phyloP scores from a whole-genome alignment of 2,888 invertebrate genomes.

The Smittia aterrima region DNA sequence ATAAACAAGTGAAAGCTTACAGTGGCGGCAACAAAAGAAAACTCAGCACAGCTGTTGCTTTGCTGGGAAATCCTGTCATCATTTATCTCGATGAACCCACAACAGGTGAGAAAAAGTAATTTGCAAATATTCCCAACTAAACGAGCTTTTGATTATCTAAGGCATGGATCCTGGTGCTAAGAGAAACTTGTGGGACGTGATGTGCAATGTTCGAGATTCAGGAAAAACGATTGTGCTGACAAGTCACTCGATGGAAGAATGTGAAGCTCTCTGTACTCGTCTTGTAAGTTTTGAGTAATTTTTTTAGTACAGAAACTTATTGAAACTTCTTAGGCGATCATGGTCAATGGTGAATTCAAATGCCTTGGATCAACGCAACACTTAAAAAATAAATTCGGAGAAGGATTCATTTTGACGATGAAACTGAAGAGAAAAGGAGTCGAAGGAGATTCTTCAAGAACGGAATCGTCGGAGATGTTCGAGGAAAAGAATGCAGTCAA shows the following conservation, averaged over 20 bases:
- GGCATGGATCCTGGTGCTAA: slow-evolving; percentile 77
- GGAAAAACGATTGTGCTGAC: slow-evolving; percentile 78
- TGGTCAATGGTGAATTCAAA: slow-evolving; percentile 76
- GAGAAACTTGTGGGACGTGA: slow-evolving; percentile 75
- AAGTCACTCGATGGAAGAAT: slow-evolving; percentile 85
- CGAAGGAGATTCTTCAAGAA: not conserved
- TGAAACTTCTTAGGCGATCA: slow-evolving; percentile 56
- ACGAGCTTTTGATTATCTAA: not conserved
- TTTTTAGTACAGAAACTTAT: not conserved
- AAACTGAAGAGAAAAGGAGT: slow-evolving; percentile 51
- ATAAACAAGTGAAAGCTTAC: slow-evolving; percentile 61
- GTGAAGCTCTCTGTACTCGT: slow-evolving; percentile 60
- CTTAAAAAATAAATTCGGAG: slow-evolving; percentile 69
- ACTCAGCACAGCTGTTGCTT: slow-evolving; percentile 68
- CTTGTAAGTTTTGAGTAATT: slow-evolving; percentile 48
- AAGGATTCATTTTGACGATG: slow-evolving; percentile 52
- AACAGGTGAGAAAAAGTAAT: slow-evolving; percentile 33
- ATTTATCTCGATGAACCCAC: slow-evolving; percentile 55
- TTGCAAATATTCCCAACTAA: not conserved
- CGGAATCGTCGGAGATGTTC: slow-evolving; percentile 7
- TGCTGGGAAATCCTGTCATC: slow-evolving; percentile 67
- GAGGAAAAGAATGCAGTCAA: slow-evolving; percentile 18
- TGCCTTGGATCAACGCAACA: slow-evolving; percentile 74
- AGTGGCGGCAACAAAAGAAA: slow-evolving; percentile 78
- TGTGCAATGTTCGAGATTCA: slow-evolving; percentile 64